Evolutionary conservation across 2,113 vertebrate species (phyloP).

Genomic region (Ammodytes dubius): DNA sequence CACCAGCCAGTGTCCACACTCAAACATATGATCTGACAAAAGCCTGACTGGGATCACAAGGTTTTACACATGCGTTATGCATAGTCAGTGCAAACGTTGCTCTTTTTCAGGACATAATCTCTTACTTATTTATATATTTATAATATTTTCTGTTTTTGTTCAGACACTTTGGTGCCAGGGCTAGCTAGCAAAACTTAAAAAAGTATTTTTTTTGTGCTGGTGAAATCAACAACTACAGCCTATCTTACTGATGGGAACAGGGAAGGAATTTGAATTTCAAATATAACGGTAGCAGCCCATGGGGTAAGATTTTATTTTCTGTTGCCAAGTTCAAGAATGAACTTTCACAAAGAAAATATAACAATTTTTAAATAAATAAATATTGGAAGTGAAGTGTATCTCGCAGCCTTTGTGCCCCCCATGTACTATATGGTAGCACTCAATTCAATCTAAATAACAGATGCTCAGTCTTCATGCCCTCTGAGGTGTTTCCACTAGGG

Average conservation of each 20-base stretch:
- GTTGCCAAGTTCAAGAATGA: not conserved
- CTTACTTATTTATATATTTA: not conserved
- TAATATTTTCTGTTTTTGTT: too few relatives aligned
- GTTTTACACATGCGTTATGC: not conserved
- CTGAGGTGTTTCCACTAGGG: conserved; percentile 14
- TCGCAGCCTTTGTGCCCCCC: not conserved
- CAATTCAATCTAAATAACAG: conserved; percentile 38
- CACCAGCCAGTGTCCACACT: not conserved
- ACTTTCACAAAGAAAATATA: not conserved
- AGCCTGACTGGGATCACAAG: not conserved
- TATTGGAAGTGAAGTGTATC: not conserved
- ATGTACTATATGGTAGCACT: not conserved
- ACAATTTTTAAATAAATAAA: not conserved
- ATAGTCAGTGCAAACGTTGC: too few relatives aligned
- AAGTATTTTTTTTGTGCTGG: not conserved
- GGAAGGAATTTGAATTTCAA: not conserved
- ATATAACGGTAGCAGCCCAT: not conserved
- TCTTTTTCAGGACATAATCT: too few relatives aligned
- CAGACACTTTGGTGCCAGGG: too few relatives aligned
- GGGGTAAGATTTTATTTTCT: not conserved
- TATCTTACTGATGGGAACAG: conserved; percentile 1
- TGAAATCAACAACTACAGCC: not conserved
- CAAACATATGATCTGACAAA: not conserved
- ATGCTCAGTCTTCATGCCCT: conserved; percentile 10
- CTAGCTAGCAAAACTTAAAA: too few relatives aligned